These are phyloP conservation scores for Parauchenoglanis punctatus DNA, from an alignment of 2,797 vertebrate genomes.

Conservation along the genomic window DNA sequence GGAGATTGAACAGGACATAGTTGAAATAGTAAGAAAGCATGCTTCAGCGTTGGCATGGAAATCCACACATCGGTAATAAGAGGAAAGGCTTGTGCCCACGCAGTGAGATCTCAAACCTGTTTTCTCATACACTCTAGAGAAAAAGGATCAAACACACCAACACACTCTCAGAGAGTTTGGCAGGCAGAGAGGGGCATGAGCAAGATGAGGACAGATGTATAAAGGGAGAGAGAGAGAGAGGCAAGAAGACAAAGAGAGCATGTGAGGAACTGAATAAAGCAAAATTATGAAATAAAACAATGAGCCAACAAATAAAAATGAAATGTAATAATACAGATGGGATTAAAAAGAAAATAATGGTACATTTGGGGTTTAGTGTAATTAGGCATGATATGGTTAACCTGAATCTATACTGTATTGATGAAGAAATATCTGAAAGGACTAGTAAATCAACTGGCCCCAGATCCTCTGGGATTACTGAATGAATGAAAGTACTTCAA, in stretches of 20 bases:
- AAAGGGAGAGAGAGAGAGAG: neutral
- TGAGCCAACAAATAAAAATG: constrained; percentile 10
- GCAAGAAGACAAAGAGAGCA: neutral
- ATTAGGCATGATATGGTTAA: neutral
- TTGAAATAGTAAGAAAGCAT: constrained; percentile 6
- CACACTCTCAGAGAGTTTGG: constrained; percentile 37
- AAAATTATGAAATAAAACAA: constrained; percentile 15
- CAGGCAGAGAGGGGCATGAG: constrained; percentile 21
- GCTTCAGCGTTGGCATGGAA: constrained; percentile 21
- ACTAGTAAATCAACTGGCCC: neutral
- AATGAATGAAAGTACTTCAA: neutral
- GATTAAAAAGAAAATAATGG: neutral
- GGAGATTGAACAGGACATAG: neutral
- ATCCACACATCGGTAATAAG: constrained; percentile 25
- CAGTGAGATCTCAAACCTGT: constrained; percentile 53
- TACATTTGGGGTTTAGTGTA: neutral
- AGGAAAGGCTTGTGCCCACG: constrained; percentile 24
- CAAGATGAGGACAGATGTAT: neutral
- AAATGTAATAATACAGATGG: neutral
- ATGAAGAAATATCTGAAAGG: neutral
- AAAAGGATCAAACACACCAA: constrained; percentile 44
- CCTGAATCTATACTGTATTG: neutral
- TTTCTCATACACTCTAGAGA: constrained; percentile 47
- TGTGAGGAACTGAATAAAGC: neutral
- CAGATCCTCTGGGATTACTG: neutral